These are phyloP conservation scores for human DNA, from an alignment of 2,113 vertebrate species.

Conservation along the genomic window GRCh38 chr5:125246501-125247000, in stretches of 20 bases:
- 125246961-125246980: neutral
- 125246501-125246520: neutral
- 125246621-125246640: neutral
- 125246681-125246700: neutral
- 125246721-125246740: neutral
- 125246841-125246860: neutral
- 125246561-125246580: neutral
- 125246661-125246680: neutral
- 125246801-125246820: neutral
- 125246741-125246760: neutral
- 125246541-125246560: neutral
- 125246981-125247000: neutral
- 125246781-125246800: neutral
- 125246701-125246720: neutral
- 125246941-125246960: neutral
- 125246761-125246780: neutral
- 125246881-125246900: neutral
- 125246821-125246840: neutral
- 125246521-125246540: neutral
- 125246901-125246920: slow-evolving; percentile 1
- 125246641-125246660: neutral
- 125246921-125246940: neutral
- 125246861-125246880: neutral
- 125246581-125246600: neutral
- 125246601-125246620: neutral